Evolutionary conservation across 2,797 vertebrate species (phyloP), one percentile per base, ranked within the genome.

Genomic region (Picus viridis): DNA sequence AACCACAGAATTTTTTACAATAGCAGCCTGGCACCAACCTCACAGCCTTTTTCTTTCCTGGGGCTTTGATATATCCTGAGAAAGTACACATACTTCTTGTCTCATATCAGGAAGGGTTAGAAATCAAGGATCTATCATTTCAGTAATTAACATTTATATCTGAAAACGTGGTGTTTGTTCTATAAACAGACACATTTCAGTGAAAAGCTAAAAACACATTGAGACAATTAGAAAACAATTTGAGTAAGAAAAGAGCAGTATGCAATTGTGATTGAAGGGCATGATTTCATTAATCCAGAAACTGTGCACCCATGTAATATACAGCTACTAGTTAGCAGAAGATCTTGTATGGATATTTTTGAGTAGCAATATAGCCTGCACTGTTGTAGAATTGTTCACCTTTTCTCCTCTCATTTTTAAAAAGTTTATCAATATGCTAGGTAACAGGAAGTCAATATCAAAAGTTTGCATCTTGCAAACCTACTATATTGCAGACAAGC

Each of bases 51-150:
- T 92, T 67, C 9, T 77, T 77, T 80, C 32, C 32, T 58, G 76
- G 32, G 10, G 26, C 58, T 93, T 94, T 89, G 54, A 85, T 89
- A 68, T 77, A 49, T 27, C 30, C 54, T 80, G 78, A 89, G 65
- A 93, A 93, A 83, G 27, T 20, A 36, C 49, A 83, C 12, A 26
- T 27, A 34, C 6, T 47, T 56, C 22, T 49, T 74, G 29, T 54
- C 54, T 78, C 8, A 2, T 83, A 78, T 69, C 59, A 92, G 85
- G 71, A 16, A 59, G 3, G 2, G 4, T 34, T 72, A 62, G 32
- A 83, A 89, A 92, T 34, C 12, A 77, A 87, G 29, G 68, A 74
- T 36, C 26, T 72, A 29, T 22, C 5, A 22, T 72, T 86, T 70
- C 36, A 58, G 2, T 67, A 71, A 79, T 90, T 68, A 90, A 0